Percentiles rank a stretch among this genome's conserved stretches.
These are phyloP conservation scores for Vimba vimba DNA, from an alignment of 2,113 vertebrate genomes.

Conservation along the genomic window DNA sequence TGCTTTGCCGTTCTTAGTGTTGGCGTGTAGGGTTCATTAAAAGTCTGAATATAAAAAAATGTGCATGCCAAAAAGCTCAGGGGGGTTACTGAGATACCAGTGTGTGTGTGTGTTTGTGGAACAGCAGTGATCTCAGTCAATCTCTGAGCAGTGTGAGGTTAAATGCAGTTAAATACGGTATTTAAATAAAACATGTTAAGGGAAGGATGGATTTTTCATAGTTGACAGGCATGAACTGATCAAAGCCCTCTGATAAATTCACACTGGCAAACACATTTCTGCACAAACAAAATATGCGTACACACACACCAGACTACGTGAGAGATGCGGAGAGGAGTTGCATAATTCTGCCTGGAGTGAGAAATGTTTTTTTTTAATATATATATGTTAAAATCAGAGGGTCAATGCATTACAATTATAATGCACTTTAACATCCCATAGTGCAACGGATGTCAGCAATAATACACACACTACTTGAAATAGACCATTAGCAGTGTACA, in stretches of 20 bases:
- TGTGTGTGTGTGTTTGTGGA: background rate
- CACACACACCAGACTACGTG: background rate
- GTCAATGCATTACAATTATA: background rate
- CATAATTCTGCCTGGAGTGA: background rate
- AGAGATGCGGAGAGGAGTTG: background rate
- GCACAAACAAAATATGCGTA: slow-evolving; percentile 11
- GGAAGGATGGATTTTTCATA: slow-evolving; percentile 22
- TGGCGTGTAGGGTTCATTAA: background rate
- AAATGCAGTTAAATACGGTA: background rate
- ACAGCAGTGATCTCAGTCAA: background rate
- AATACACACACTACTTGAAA: background rate
- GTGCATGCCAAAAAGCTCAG: background rate
- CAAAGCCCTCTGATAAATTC: slow-evolving; percentile 32
- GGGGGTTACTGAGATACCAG: background rate
- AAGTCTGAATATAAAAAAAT: slow-evolving; percentile 17
- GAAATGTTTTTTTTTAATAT: background rate
- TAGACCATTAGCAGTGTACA: background rate
- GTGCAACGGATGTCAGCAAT: background rate
- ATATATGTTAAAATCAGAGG: background rate
- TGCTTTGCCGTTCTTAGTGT: background rate
- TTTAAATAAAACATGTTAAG: slow-evolving; percentile 21
- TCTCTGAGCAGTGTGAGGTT: slow-evolving; percentile 6
- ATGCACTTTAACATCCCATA: background rate
- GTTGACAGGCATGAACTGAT: slow-evolving; percentile 12
- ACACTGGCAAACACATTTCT: slow-evolving; percentile 21